Conservation (phyloP, 2,113 vertebrate species). For the Hymenochirus boettgeri region DNA sequence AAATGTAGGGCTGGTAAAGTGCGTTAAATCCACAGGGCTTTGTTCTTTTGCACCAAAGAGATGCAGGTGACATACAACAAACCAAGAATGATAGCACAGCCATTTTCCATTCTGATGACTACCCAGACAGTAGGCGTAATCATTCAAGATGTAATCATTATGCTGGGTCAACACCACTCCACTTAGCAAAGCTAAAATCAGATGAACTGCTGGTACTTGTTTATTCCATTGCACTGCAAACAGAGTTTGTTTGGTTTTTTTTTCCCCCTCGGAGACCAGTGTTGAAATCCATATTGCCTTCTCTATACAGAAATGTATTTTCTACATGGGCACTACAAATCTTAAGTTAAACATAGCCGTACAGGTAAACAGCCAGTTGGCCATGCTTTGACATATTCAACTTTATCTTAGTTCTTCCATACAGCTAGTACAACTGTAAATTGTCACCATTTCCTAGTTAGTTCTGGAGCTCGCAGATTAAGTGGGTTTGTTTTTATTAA, state of each 20-base stretch:
- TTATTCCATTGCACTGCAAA: background rate
- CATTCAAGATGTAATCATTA: slow-evolving; percentile 10
- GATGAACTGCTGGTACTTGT: slow-evolving; percentile 4
- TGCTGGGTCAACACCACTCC: background rate
- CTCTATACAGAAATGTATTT: background rate
- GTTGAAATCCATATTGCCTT: slow-evolving; percentile 18
- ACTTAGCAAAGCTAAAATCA: background rate
- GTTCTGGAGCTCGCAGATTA: slow-evolving; percentile 5
- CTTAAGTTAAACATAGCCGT: background rate
- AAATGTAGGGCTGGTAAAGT: slow-evolving; percentile 32
- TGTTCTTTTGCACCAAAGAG: slow-evolving; percentile 23
- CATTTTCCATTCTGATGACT: background rate
- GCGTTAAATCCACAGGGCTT: slow-evolving; percentile 28
- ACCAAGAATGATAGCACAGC: background rate
- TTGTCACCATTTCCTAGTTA: background rate
- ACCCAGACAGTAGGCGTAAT: background rate
- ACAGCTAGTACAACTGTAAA: background rate
- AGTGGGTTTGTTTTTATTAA: background rate
- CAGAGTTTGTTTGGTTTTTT: no score
- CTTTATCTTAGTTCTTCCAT: no score
- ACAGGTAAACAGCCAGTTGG: slow-evolving; percentile 12
- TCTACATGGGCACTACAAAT: background rate
- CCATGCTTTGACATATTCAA: slow-evolving; percentile 11
- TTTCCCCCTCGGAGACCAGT: no score
- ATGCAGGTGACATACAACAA: background rate